Evolutionary conservation across 2,888 invertebrate genomes (phyloP), one percentile per base, ranked within the genome.

Genomic region (Caenorhabditis sulstoni): DNA sequence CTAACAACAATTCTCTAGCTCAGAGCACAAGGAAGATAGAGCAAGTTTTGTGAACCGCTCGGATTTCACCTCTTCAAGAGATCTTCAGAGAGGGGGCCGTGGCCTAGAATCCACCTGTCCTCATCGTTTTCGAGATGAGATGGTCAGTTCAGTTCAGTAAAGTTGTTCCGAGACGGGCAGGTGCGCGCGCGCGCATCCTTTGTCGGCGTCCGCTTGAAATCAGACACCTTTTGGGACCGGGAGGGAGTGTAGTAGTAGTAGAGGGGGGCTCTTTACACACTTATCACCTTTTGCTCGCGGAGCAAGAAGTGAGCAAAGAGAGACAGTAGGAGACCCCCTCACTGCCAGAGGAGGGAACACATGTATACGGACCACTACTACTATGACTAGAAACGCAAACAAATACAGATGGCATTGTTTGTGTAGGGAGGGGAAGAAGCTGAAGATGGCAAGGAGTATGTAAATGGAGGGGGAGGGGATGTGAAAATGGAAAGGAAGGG

Each of bases 351-450:
- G n/a, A n/a, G n/a, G n/a, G n/a, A 41, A 49, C 57, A 50, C n/a
- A 16, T 39, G 35, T 18, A 29, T 11, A 41, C 29, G 29, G 29
- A 29, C 29, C 29, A 29, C 29, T 29, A 41, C 41, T 41, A 41
- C 41, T 14, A 14, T 11, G 4, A 50, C 18, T 58, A 41, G 37
- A n/a, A n/a, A 22, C 45, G 70, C 70, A 74, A 74, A 66, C 75
- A 75, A 75, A 75, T 62, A 75, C 75, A 75, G 75, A 75, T 75
- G 75, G 75, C 75, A 67, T 66, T 74, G 74, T 74, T 74, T 74
- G 73, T 49, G 22, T 22, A 39, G n/a, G 29, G 7, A 20, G 23
- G 12, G 23, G n/a, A 39, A 49, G 67, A 14, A 1, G 52, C 29
- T 14, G 66, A 44, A 29, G 52, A 22, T 18, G 49, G 20, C 2